phyloP scores from a whole-genome alignment of 2,797 vertebrate genomes.

The Lindbergichthys nudifrons region DNA sequence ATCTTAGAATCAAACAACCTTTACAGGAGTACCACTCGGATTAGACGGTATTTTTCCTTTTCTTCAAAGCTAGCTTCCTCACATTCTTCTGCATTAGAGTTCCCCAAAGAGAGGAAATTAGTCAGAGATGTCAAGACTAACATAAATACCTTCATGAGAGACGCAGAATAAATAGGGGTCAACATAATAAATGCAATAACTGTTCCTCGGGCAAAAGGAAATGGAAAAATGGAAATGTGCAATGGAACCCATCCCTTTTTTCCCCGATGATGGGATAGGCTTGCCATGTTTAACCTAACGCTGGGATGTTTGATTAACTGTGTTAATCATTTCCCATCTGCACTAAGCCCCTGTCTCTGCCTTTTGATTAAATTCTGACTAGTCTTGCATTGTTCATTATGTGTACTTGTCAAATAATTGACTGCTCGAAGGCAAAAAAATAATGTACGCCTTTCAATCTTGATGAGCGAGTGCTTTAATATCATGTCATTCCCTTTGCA shows the following conservation, averaged over 20 bases:
- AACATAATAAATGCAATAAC: conserved; percentile 72
- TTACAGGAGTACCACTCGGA: conserved; percentile 47
- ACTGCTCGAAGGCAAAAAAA: conserved; percentile 81
- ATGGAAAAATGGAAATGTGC: conserved; percentile 74
- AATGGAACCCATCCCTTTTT: conserved; percentile 75
- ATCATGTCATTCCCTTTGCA: conserved; percentile 81
- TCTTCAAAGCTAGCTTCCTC: conserved; percentile 35
- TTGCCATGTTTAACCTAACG: conserved; percentile 82
- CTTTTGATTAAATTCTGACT: conserved; percentile 84
- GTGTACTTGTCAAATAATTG: conserved; percentile 85
- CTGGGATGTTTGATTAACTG: conserved; percentile 84
- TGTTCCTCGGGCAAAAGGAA: conserved; percentile 70
- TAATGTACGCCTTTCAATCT: conserved; percentile 78
- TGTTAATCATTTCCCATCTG: conserved; percentile 85
- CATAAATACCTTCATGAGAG: conserved; percentile 69
- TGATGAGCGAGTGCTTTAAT: conserved; percentile 83
- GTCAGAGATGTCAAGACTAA: conserved; percentile 46
- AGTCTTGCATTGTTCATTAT: conserved; percentile 85
- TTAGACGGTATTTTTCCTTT: conserved; percentile 42
- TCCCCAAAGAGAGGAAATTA: conserved; percentile 56
- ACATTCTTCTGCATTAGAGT: conserved; percentile 52
- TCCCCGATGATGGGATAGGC: conserved; percentile 76
- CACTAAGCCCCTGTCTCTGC: conserved; percentile 77
- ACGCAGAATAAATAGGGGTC: conserved; percentile 68
- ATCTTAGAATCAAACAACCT: conserved; percentile 50